These are phyloP conservation scores for Neopelma chrysocephalum DNA, from an alignment of 2,797 vertebrate genomes.

Conservation along the genomic window DNA sequence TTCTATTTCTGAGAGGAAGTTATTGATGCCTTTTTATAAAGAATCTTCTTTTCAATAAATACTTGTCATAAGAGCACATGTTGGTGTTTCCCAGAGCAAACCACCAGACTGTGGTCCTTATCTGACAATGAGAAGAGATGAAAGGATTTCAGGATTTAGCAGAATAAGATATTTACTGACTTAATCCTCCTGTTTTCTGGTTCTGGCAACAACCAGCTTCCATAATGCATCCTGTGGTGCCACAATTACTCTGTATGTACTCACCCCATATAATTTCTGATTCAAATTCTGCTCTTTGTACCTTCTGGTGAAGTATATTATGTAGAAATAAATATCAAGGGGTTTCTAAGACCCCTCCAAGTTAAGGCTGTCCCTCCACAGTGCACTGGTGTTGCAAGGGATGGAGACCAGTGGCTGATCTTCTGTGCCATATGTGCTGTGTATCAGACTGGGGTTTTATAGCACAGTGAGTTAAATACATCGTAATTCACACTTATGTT, in stretches of 20 bases:
- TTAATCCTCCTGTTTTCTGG: slow-evolving; percentile 28
- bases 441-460: background rate
- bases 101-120: background rate
- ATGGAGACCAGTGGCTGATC: background rate
- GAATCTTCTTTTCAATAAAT: background rate
- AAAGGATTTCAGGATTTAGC: slow-evolving; percentile 43
- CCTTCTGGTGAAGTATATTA: background rate
- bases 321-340: background rate
- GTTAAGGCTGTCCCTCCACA: background rate
- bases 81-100: background rate
- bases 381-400: background rate
- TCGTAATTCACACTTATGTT: background rate
- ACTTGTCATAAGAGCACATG: fast-evolving
- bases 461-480: background rate
- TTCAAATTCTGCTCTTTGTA: background rate
- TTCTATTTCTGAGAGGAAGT: background rate
- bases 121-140: slow-evolving; percentile 12
- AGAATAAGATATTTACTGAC: slow-evolving; percentile 5
- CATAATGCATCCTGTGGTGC: background rate
- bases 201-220: background rate
- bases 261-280: background rate
- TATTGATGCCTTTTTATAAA: background rate
- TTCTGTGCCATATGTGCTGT: background rate
- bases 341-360: background rate
- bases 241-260: fast-evolving